Conservation (phyloP, 1,140 invertebrate species). For the Nymphalis io region DNA sequence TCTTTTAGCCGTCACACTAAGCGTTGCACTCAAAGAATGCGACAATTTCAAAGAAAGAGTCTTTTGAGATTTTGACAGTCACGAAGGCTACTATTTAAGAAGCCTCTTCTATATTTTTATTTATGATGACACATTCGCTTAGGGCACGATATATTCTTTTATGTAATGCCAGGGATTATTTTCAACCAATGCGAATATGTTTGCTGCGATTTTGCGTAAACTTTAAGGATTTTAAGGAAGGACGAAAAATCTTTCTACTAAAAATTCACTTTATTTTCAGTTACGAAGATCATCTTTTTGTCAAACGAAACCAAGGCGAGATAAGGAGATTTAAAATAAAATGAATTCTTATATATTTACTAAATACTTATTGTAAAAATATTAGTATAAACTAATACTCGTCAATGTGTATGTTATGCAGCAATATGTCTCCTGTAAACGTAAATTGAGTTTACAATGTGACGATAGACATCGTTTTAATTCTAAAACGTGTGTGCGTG, state of each 20-base stretch:
- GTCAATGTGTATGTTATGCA: too few species aligned
- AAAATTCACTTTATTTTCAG: not conserved
- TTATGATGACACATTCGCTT: not conserved
- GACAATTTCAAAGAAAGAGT: slow-evolving; percentile 25
- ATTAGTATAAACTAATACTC: too few species aligned
- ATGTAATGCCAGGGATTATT: not conserved
- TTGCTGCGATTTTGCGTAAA: not conserved
- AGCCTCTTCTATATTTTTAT: not conserved
- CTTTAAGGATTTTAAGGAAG: not conserved
- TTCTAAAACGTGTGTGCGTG: slow-evolving; percentile 15
- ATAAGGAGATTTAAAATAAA: not conserved
- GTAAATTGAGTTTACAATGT: too few species aligned
- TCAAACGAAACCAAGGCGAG: not conserved
- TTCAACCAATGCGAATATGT: not conserved
- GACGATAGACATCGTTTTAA: not conserved
- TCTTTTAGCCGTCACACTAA: slow-evolving; percentile 29
- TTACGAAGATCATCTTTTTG: not conserved
- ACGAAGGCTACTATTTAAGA: not conserved
- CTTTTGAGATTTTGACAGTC: slow-evolving; percentile 17
- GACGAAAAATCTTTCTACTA: not conserved
- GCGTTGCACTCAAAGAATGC: slow-evolving; percentile 28
- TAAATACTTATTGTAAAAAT: not conserved
- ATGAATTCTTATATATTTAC: not conserved
- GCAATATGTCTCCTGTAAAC: too few species aligned
- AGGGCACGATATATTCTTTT: not conserved